Evolutionary conservation across 2,888 invertebrate species (phyloP), one percentile per base, ranked within the genome.

Genomic region (Tolmerus cingulatus): DNA sequence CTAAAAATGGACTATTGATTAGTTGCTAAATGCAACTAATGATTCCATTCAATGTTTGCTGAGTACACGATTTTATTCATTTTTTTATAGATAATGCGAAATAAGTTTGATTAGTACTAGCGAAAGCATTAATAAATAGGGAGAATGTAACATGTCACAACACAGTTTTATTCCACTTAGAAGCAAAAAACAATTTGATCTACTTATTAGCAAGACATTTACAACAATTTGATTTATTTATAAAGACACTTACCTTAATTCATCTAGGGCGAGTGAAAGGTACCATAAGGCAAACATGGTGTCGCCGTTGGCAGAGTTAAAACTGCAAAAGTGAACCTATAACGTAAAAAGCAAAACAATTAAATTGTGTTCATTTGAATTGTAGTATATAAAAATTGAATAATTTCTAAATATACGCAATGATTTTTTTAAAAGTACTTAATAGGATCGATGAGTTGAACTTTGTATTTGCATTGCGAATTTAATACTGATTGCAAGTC

Each of bases 221-320:
- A n/a, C n/a, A n/a, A n/a, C n/a, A n/a, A n/a, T n/a, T n/a, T 37
- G 16, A 37, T 34, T 76, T 16, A n/a, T 37, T 37, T 2, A 34
- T 57, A 34, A 30, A 34, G 2, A 40, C 43, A 88, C 89, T 89
- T 86, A 89, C 89, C 89, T 87, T 37, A 89, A 43, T 86, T 89
- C 89, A 66, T 87, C 87, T 30, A 89, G 79, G 40, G 89, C 89
- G 23, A 89, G 77, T n/a, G 89, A 88, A 43, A 89, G 77, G 87
- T 89, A 89, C 89, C 89, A 89, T 57, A 89, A 84, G n/a, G 86
- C 89, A 51, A 89, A 89, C 89, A 89, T 89, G 55, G 19, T 30
- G 14, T 27, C 81, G 88, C 91, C 91, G 89, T 87, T 37, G 57
- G n/a, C 19, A 66, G 66, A 27, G 23, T 27, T 57, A 23, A 19